phyloP scores from a whole-genome alignment of 2,797 vertebrate genomes.

The Anguilla pacifica region DNA sequence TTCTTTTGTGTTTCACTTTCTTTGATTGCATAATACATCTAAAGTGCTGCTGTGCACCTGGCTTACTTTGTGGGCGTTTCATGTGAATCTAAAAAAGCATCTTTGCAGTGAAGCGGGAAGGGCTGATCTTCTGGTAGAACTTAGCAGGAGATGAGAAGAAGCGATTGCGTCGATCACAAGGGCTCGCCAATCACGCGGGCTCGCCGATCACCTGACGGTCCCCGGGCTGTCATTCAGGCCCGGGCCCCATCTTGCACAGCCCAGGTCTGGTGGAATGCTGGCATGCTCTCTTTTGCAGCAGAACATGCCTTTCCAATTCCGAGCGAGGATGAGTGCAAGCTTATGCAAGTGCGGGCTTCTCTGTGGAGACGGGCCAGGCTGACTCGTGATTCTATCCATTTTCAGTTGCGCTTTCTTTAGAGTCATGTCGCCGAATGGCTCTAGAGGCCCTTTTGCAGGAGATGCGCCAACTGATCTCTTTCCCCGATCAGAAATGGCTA shows the following conservation, averaged over 20 bases:
- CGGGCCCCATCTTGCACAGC: not conserved
- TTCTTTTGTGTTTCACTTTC: not conserved
- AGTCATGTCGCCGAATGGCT: not conserved
- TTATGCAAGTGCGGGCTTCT: not conserved
- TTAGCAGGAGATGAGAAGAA: not conserved
- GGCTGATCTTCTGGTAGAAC: slow-evolving; percentile 9
- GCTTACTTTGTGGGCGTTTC: not conserved
- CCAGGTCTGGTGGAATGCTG: not conserved
- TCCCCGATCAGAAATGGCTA: not conserved
- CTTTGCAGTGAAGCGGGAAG: not conserved
- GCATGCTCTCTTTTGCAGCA: not conserved
- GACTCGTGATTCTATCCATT: not conserved
- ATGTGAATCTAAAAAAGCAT: not conserved
- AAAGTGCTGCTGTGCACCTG: not conserved
- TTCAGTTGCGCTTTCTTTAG: not conserved
- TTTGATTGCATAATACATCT: not conserved
- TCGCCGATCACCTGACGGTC: not conserved
- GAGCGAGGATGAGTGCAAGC: not conserved
- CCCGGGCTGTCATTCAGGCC: not conserved
- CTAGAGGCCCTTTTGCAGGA: not conserved
- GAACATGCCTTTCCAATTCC: not conserved
- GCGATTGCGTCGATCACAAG: not conserved
- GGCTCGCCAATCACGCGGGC: too few species aligned
- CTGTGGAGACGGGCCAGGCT: not conserved
- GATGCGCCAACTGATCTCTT: not conserved